Base-by-base conservation (phyloP, 2,888 invertebrate species). In the Tetropium fuscum region DNA sequence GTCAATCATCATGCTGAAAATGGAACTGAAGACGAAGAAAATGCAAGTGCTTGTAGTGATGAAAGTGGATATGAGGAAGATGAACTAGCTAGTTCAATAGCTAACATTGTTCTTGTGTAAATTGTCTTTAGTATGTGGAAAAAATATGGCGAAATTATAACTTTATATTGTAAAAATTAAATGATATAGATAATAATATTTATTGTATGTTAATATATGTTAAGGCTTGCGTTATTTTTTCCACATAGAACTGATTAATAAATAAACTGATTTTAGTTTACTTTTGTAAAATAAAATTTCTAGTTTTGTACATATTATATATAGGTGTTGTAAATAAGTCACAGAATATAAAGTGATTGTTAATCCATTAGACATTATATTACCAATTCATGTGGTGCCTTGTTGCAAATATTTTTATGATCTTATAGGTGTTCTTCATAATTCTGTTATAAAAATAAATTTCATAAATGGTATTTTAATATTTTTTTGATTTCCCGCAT, bases 41-140 rank as follows among this genome's bases (percentile, higher is more conserved):
- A 80, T 66, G 90, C 90, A 74, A 94, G 94, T 74, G 94, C 91
- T 63, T 91, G 93, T 77, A 94, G 94, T 79, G 95, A 95, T 75
- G 95, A 96, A 80, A 94, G 94, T 55, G 95, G 95, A 2, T 95
- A 94, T 81, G 95, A 94, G 19, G 95, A 95, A 78, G 86, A 88
- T 63, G 90, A 89, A 65, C 66, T 80, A 41, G 74, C 77, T 18
- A 79, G 75, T 67, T 78, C 78, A 20, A 77, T 82, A 53, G 76
- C 75, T 20, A 80, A 79, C 60, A 76, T 81, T 44, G 78, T 82
- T 56, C 72, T 81, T 64, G 80, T 82, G 56, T 81, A 48, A 63
- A 27, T 18, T 30, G 11, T 32, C 16, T 48, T 34, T 11, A 19
- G 11, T 5, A 13, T 30, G 27, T 34, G 18, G 22, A 7, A 20